A percentile compares a stretch with the other conserved stretches of the same genome.
Conservation (phyloP, 64 coral and sea anemone genomes). For the Pachyseris speciosa region DNA sequence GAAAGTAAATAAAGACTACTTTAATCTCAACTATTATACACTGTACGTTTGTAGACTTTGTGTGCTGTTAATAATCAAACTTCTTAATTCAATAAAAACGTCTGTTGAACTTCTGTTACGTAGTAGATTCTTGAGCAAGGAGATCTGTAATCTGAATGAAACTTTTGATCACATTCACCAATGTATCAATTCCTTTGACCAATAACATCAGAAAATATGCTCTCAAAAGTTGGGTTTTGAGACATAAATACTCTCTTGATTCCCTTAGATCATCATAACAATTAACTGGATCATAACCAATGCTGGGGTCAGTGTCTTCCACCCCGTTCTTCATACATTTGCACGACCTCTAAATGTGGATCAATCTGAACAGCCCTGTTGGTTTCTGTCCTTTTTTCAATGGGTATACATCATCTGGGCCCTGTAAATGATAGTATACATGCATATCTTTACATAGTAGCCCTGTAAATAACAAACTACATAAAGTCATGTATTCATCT, state of each 20-base stretch:
- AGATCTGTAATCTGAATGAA: background rate
- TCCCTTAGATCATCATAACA: conserved; percentile 13
- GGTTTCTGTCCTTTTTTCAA: conserved; percentile 34
- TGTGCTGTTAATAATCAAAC: background rate
- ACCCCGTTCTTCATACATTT: conserved; percentile 57
- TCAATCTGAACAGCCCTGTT: conserved; percentile 11
- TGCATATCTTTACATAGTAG: background rate
- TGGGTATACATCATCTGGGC: conserved; percentile 43
- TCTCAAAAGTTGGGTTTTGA: conserved; percentile 14
- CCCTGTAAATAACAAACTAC: background rate
- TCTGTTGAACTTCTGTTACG: background rate
- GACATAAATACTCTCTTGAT: conserved; percentile 37
- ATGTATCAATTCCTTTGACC: background rate
- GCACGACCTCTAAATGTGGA: conserved; percentile 18
- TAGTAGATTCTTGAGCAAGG: background rate
- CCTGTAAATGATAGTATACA: conserved; percentile 26
- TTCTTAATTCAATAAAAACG: background rate
- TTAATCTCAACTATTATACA: too few species aligned
- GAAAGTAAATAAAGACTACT: too few species aligned
- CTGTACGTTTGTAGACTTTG: background rate
- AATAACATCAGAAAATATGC: conserved; percentile 8
- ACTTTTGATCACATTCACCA: background rate
- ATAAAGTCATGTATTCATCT: background rate
- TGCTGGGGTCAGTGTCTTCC: conserved; percentile 27
- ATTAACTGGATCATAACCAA: conserved; percentile 50